Percentiles rank a stretch among this genome's conserved stretches.
Conservation (phyloP, 2,113 vertebrate genomes). For the Varanus komodoensis region DNA sequence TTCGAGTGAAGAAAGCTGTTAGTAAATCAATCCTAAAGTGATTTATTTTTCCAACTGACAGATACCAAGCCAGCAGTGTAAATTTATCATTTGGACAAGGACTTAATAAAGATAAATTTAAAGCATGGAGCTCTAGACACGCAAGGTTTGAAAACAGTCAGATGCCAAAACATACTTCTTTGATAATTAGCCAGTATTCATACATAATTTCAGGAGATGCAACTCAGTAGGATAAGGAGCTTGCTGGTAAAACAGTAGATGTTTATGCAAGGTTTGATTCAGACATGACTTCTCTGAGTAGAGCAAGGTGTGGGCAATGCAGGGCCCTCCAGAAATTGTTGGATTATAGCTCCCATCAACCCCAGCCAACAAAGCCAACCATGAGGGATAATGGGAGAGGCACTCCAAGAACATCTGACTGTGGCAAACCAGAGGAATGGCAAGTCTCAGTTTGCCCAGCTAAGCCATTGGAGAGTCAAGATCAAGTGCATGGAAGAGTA, state of each 20-base stretch:
- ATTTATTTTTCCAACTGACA: slow-evolving; percentile 83
- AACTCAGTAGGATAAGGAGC: slow-evolving; percentile 1
- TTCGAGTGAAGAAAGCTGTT: slow-evolving; percentile 72
- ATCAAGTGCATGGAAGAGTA: no score
- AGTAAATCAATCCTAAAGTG: slow-evolving; percentile 85
- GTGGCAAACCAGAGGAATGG: no score
- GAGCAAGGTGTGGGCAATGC: not conserved
- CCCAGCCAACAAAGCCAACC: no score
- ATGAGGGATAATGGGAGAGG: no score
- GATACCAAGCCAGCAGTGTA: slow-evolving; percentile 75
- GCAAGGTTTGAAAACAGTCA: slow-evolving; percentile 73
- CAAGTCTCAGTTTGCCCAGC: no score
- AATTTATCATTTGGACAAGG: slow-evolving; percentile 87
- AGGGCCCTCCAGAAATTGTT: no score
- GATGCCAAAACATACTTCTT: slow-evolving; percentile 67
- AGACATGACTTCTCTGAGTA: no score
- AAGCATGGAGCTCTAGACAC: slow-evolving; percentile 71
- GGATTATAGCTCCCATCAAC: no score
- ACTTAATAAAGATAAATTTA: slow-evolving; percentile 87
- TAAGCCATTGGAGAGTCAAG: no score
- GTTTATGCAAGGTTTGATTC: no score
- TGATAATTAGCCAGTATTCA: slow-evolving; percentile 75
- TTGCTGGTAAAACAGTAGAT: slow-evolving; percentile 16
- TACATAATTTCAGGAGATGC: slow-evolving; percentile 48
- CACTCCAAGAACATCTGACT: no score